phyloP scores from a whole-genome alignment of 2,888 invertebrate species.

The Phymatocera aterrima region DNA sequence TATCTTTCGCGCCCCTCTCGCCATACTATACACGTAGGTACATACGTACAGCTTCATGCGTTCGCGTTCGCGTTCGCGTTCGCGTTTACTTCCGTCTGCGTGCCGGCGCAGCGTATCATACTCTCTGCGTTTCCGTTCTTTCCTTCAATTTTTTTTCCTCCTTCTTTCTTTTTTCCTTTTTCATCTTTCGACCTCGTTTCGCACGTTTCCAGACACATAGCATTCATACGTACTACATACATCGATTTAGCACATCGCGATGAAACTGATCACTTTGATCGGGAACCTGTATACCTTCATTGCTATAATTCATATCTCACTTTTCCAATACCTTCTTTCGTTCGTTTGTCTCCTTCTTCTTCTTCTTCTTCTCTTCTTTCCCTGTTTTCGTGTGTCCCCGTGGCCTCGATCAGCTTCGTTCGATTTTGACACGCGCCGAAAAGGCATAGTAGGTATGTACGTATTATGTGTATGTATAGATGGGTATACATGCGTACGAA shows the following conservation, averaged over 20 bases:
- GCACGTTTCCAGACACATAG: too few species aligned
- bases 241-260: neutral
- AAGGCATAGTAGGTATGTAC: neutral
- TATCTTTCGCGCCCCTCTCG: slow-evolving; percentile 57
- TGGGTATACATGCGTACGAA: too few species aligned
- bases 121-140: too few species aligned
- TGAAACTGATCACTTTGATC: slow-evolving; percentile 25
- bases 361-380: neutral
- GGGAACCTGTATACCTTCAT: slow-evolving; percentile 27
- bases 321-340: slow-evolving; percentile 38
- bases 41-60: neutral
- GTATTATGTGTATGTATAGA: neutral
- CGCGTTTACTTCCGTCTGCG: neutral
- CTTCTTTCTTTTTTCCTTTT: too few species aligned
- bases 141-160: neutral
- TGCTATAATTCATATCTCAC: too few species aligned
- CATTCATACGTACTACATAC: neutral
- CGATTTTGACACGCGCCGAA: slow-evolving; percentile 28
- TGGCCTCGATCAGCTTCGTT: slow-evolving; percentile 31
- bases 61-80: slow-evolving; percentile 9
- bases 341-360: neutral
- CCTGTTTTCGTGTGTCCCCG: neutral
- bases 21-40: too few species aligned
- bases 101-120: neutral
- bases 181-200: too few species aligned